Conservation (phyloP, 2,888 invertebrate genomes). For the Thecophora atra region DNA sequence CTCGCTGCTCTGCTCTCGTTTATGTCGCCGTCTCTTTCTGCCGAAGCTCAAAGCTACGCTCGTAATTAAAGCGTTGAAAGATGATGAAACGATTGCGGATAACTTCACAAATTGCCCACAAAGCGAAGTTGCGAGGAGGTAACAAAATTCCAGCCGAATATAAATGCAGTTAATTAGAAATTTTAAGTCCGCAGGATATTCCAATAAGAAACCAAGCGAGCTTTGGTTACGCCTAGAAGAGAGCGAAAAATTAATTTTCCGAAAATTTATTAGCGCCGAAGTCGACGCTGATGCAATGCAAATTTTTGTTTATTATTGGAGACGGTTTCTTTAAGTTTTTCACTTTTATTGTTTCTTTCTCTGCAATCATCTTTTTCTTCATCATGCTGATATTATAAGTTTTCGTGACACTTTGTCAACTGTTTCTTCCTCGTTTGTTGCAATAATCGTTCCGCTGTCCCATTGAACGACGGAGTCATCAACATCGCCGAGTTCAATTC, state of each 20-base stretch:
- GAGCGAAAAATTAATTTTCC: not conserved
- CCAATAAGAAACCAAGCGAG: not conserved
- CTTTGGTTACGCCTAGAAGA: not conserved
- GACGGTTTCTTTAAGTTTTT: too few species aligned
- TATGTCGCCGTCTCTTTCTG: too few species aligned
- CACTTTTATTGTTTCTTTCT: not conserved
- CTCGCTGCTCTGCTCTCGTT: too few species aligned
- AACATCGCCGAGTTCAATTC: not conserved
- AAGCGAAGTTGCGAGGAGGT: not conserved
- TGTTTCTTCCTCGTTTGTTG: not conserved
- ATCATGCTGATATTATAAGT: not conserved
- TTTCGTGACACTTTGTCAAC: constrained; percentile 30
- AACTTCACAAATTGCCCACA: not conserved
- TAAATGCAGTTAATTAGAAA: not conserved
- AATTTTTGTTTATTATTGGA: not conserved
- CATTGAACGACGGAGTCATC: too few species aligned
- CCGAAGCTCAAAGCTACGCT: not conserved
- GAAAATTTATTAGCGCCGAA: not conserved
- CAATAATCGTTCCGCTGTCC: too few species aligned
- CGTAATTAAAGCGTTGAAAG: constrained; percentile 8
- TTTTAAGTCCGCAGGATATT: not conserved
- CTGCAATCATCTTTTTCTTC: not conserved
- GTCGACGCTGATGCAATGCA: not conserved
- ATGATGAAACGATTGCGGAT: constrained; percentile 1
- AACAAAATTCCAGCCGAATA: not conserved